Percentiles rank a stretch among this genome's conserved stretches.
Conservation (phyloP, 1,140 invertebrate genomes). For the Episyrphus balteatus region DNA sequence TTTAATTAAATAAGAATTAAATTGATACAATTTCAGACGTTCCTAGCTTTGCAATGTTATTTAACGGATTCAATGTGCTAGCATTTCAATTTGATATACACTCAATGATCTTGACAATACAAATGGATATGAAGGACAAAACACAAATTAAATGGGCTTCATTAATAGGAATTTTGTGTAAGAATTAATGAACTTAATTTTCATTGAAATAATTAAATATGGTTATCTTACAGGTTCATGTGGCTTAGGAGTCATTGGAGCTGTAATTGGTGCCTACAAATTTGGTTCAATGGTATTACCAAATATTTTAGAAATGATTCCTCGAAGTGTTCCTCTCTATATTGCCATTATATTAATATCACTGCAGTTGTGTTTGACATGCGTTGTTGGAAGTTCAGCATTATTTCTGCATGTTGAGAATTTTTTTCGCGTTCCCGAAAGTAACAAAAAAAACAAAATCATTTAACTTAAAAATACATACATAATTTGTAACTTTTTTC, state of each 20-base stretch:
- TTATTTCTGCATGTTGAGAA: slow-evolving; percentile 64
- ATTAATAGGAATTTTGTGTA: slow-evolving; percentile 51
- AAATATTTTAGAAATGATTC: slow-evolving; percentile 47
- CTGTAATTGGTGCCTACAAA: slow-evolving; percentile 46
- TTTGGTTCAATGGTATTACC: slow-evolving; percentile 45
- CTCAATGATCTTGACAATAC: slow-evolving; percentile 63
- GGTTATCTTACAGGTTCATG: slow-evolving; percentile 42
- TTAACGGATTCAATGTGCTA: slow-evolving; percentile 46
- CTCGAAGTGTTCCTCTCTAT: slow-evolving; percentile 46
- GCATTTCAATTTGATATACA: slow-evolving; percentile 70
- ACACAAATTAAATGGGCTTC: slow-evolving; percentile 51
- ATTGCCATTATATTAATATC: slow-evolving; percentile 55
- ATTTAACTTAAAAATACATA: neutral
- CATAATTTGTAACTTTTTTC: neutral
- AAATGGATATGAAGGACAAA: slow-evolving; percentile 65
- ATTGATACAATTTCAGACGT: slow-evolving; percentile 21
- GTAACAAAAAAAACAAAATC: slow-evolving; percentile 30
- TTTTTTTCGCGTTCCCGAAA: slow-evolving; percentile 44
- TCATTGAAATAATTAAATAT: neutral
- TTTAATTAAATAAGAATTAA: too few relatives aligned
- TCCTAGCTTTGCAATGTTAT: slow-evolving; percentile 38
- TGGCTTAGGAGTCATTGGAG: slow-evolving; percentile 50
- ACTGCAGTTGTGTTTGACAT: slow-evolving; percentile 62
- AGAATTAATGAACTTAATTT: slow-evolving; percentile 10
- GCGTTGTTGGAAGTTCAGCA: slow-evolving; percentile 58